Evolutionary conservation across 2,888 invertebrate genomes (phyloP).

Genomic region (Ormia ochracea): DNA sequence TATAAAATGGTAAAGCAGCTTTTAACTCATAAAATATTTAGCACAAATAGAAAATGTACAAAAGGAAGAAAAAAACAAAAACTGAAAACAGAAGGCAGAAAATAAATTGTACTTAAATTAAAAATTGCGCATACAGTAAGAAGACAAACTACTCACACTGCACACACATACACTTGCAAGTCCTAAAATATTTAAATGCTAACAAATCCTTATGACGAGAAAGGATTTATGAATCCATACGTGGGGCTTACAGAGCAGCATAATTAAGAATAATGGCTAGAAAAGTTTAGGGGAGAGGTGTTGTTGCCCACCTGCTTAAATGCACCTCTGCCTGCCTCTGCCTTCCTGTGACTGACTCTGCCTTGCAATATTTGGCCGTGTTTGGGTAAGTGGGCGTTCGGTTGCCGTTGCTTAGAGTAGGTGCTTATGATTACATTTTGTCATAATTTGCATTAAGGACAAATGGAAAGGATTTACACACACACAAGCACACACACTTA

Average conservation of each 20-base stretch:
- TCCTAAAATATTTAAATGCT: background rate
- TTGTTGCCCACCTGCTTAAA: background rate
- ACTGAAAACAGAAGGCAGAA: conserved; percentile 38
- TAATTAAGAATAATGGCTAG: conserved; percentile 57
- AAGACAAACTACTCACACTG: conserved; percentile 14
- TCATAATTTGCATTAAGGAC: conserved; percentile 61
- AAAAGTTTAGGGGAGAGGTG: background rate
- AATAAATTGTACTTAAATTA: conserved; percentile 59
- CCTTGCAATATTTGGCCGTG: background rate
- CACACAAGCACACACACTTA: background rate
- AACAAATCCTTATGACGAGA: background rate
- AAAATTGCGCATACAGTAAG: conserved; percentile 53
- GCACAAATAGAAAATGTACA: conserved; percentile 49
- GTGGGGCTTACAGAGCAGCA: conserved; percentile 54
- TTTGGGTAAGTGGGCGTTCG: conserved; percentile 27
- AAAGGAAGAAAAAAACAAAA: conserved; percentile 6
- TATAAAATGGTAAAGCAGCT: conserved; percentile 65
- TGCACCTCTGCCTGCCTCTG: background rate
- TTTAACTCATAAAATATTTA: conserved; percentile 66
- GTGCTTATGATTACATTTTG: conserved; percentile 62
- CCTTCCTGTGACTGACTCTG: background rate
- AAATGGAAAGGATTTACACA: conserved; percentile 29
- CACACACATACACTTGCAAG: background rate
- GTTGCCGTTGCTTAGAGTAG: conserved; percentile 23
- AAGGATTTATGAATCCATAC: conserved; percentile 16